phyloP scores from a whole-genome alignment of 2,888 invertebrate genomes.

The Plusia festucae region DNA sequence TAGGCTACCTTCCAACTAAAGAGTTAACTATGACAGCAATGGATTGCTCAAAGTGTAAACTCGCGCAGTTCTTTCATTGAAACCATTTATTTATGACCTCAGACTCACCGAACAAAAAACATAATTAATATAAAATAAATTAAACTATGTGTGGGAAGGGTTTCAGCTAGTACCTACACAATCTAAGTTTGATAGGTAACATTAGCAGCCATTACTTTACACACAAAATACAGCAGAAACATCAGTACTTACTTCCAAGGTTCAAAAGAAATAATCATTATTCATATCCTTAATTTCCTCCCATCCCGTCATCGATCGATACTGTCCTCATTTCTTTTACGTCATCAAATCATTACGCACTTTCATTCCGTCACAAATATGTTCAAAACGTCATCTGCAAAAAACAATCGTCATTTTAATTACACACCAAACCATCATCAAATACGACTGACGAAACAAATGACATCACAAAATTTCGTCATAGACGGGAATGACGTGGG shows the following conservation, averaged over 20 bases:
- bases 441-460: constrained; percentile 19
- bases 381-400: neutral
- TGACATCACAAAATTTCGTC: constrained; percentile 14
- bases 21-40: no score
- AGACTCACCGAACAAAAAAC: no score
- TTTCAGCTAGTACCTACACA: no score
- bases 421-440: constrained; percentile 10
- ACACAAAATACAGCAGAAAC: no score
- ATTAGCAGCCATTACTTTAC: no score
- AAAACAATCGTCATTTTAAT: constrained; percentile 25
- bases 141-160: no score
- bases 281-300: neutral
- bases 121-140: no score
- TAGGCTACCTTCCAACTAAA: neutral
- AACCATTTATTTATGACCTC: no score
- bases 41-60: no score
- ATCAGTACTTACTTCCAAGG: neutral
- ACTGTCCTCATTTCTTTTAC: neutral
- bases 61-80: no score
- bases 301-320: neutral
- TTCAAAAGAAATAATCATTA: neutral
- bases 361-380: neutral
- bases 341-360: neutral
- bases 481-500: constrained; percentile 8
- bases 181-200: no score